Base-by-base conservation (phyloP, 2,888 invertebrate species). In the Chironomus riparius region DNA sequence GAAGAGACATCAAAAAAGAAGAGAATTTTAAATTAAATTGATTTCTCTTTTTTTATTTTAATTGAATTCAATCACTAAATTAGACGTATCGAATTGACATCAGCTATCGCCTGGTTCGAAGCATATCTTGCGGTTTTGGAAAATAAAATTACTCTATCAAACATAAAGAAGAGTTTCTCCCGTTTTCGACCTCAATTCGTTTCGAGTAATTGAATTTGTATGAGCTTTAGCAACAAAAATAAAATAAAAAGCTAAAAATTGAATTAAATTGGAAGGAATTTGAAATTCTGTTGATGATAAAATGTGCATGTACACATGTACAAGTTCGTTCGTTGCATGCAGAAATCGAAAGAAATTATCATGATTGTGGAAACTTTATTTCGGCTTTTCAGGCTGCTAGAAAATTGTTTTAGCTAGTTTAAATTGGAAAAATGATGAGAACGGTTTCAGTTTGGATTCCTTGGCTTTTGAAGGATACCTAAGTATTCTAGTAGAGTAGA, bases 41-140 rank as follows among this genome's bases (percentile, higher is more conserved):
- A 68, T 38, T 38, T 38, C 15, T 21, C n/a, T 47, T 47, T 47
- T 12, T 47, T 13, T 38, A 68, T 38, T 47, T 72, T 62, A 72
- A 72, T 72, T 72, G 24, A 72, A 72, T 61, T 72, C 50, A 28
- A 62, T 72, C 72, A 38, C 72, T 62, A 72, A 72, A 72, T 72
- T 72, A 72, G 72, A 61, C 62, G 72, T 62, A 61, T 61, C 72
- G 62, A 72, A 72, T 72, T 61, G 38, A 50, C 22, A 50, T 47
- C 65, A 18, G n/a, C 56, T 6, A 18, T 56, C 15, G 56, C 56
- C n/a, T 56, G 38, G 10, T 10, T n/a, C 10, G 38, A 15, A 56
- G 18, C 18, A 56, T 56, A 18, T 69, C 69, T 65, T 65, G 18
- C 21, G 18, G 38, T 21, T n/a, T 13, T 22, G 65, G 22, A 18